Conservation (phyloP, 2,113 vertebrate species). For the Hyla sarda region DNA sequence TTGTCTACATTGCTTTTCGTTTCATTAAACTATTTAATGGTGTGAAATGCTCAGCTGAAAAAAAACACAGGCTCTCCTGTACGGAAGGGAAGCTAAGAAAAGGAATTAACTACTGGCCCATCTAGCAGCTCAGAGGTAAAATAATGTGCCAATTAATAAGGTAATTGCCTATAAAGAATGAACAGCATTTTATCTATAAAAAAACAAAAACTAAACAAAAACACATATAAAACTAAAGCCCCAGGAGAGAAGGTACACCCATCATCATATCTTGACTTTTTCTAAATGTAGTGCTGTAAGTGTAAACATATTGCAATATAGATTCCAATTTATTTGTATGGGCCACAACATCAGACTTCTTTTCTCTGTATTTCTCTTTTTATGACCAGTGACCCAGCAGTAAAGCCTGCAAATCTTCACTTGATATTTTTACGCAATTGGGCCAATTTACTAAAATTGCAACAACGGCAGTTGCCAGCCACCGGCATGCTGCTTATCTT, state of each 20-base stretch:
- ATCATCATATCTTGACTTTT: neutral
- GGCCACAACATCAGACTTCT: too few species aligned
- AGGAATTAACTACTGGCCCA: slow-evolving; percentile 63
- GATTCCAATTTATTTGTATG: too few species aligned
- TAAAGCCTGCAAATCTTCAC: too few species aligned
- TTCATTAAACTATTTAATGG: slow-evolving; percentile 65
- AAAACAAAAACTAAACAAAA: neutral
- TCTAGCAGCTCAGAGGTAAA: slow-evolving; percentile 43
- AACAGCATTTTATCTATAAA: slow-evolving; percentile 44
- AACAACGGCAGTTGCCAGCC: too few species aligned
- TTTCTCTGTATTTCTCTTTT: too few species aligned
- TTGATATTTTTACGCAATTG: too few species aligned
- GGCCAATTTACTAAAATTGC: too few species aligned
- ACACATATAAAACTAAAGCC: neutral
- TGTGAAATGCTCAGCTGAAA: slow-evolving; percentile 60
- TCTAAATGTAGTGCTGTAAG: too few species aligned
- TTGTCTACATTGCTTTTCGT: slow-evolving; percentile 60
- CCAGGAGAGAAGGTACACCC: neutral
- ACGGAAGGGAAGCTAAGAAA: slow-evolving; percentile 61
- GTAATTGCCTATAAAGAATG: slow-evolving; percentile 55
- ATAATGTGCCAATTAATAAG: slow-evolving; percentile 62
- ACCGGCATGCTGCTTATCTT: too few species aligned
- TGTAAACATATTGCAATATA: too few species aligned
- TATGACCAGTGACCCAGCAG: too few species aligned
- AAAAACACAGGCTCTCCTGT: slow-evolving; percentile 64